Percentiles rank a stretch among this genome's conserved stretches.
Evolutionary conservation across 2,797 vertebrate species (phyloP).

Genomic region (Merluccius polli): DNA sequence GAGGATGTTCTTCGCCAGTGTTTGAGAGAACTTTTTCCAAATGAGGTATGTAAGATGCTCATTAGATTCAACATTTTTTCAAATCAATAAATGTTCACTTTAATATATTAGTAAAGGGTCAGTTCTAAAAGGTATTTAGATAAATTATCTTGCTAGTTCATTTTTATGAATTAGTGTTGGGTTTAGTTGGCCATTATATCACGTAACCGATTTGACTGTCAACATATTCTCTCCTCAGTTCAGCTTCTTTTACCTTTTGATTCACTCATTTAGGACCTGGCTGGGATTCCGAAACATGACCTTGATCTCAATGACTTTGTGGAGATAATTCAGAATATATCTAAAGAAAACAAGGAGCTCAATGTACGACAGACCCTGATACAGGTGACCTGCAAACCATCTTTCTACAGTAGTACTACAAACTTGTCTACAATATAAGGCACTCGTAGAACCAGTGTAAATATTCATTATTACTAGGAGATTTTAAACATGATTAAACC

Average conservation of each 20-base stretch:
- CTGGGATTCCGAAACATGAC: constrained; percentile 50
- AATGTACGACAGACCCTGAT: constrained; percentile 52
- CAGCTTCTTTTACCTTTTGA: constrained; percentile 25
- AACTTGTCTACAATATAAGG: not conserved
- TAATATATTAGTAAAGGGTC: not conserved
- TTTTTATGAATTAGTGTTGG: not conserved
- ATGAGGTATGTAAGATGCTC: constrained; percentile 63
- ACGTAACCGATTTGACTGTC: too few relatives aligned
- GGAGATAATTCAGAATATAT: constrained; percentile 62
- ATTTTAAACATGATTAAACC: not conserved
- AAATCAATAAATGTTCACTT: not conserved
- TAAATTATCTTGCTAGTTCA: not conserved
- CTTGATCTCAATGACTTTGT: constrained; percentile 54
- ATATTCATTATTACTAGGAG: not conserved
- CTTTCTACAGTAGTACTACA: too few relatives aligned
- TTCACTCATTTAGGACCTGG: constrained; percentile 49
- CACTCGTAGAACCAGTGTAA: not conserved
- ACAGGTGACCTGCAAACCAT: constrained; percentile 59
- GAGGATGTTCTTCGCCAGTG: constrained; percentile 64
- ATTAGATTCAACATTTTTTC: not conserved
- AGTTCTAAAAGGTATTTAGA: not conserved
- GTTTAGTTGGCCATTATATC: too few relatives aligned
- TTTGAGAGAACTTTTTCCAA: constrained; percentile 61
- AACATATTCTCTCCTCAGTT: constrained; percentile 2
- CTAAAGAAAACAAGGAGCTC: constrained; percentile 70